Evolutionary conservation across 2,113 vertebrate species (phyloP), one percentile per base, ranked within the genome.

Genomic region (Columba livia): DNA sequence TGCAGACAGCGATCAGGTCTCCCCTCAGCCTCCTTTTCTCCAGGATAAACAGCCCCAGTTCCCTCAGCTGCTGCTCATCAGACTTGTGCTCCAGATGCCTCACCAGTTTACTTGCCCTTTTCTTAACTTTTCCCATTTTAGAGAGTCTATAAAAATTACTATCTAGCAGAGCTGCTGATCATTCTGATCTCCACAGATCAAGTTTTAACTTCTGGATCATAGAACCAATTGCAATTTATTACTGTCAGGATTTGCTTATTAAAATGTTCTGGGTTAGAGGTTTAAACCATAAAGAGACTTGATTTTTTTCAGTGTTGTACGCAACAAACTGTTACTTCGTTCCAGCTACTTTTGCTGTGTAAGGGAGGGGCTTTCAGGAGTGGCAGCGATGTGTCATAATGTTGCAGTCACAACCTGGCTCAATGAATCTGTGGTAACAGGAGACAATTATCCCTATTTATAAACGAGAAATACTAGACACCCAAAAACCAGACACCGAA

Each of bases 311-410:
- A 57, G 23, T 23, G 25, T 24, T 65, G 28, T 32, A 34, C 11
- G 0, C 60, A 60, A 36, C 15, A 42, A 66, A n/a, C 26, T 31
- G 36, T 60, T 42, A 19, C 6, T 80, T 65, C 42, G 25, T 67
- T 70, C 36, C 34, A 20, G 56, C 14, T 65, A 2, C 11, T 77
- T 80, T 34, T 66, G 25, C 40, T 2, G 0, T 47, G 8, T 56
- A 34, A 34, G 15, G 14, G 9, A 25, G 47, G 18, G 32, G 10
- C 4, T 32, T 32, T 36, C 9, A 20, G 65, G 65, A 84, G 36
- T 2, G 4, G 26, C 38, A 66, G 7, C 0, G 1, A 21, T 60
- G 34, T 71, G 31, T 87, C 31, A 14, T 42, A 19, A 32, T 0
- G 0, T 19, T 79, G 34, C 36, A 53, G 67, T 75, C 36, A 10